Evolutionary conservation across 1,140 invertebrate species (phyloP).

Genomic region (Achroia grisella): DNA sequence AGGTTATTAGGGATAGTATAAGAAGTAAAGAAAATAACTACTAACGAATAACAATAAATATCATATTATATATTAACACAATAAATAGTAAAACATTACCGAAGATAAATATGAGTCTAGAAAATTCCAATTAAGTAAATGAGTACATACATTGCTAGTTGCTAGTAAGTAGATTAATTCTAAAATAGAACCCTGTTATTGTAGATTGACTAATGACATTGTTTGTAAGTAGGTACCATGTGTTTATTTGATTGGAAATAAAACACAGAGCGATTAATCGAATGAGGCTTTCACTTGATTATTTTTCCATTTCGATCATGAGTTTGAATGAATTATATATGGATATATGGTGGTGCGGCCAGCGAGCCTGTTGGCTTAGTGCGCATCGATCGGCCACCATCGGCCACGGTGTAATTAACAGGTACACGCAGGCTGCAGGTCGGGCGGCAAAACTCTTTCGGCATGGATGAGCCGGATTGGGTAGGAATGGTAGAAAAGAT

Average conservation of each 20-base stretch:
- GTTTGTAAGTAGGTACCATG: constrained; percentile 7
- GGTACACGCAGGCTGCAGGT: constrained; percentile 3
- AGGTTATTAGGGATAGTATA: no score
- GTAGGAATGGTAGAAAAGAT: no score
- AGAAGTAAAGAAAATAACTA: no score
- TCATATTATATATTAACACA: no score
- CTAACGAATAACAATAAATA: no score
- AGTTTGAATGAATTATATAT: constrained; percentile 42
- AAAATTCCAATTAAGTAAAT: no score
- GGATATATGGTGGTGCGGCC: constrained; percentile 29
- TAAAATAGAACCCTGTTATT: neutral
- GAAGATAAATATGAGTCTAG: no score
- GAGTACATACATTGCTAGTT: neutral
- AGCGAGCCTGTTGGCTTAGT: constrained; percentile 24
- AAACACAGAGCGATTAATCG: constrained; percentile 44
- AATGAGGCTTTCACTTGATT: constrained; percentile 50
- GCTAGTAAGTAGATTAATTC: neutral
- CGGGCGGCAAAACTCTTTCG: neutral
- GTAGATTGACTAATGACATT: constrained; percentile 10
- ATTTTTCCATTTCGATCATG: constrained; percentile 36
- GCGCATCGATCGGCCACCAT: constrained; percentile 21
- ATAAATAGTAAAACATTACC: no score
- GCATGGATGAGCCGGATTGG: constrained; percentile 2
- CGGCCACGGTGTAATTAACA: constrained; percentile 15
- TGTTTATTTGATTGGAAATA: constrained; percentile 30